A percentile compares a stretch with the other conserved stretches of the same genome.
Conservation (phyloP, 2,888 invertebrate species). For the Drosophila subquinaria region DNA sequence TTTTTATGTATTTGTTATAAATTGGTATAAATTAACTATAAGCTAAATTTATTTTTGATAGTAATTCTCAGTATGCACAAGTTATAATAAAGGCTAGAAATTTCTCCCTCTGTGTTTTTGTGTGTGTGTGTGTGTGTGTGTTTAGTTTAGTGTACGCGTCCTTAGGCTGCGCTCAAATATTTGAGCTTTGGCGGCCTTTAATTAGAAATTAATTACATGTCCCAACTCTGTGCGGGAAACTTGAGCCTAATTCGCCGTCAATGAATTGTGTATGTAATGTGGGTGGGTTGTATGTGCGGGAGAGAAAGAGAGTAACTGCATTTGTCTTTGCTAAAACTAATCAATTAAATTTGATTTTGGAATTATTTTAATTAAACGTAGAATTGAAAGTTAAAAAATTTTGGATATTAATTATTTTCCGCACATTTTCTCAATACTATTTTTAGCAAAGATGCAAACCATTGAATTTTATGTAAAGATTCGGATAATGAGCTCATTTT, state of each 20-base stretch:
- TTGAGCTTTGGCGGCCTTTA: conserved; percentile 50
- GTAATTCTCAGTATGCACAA: not conserved
- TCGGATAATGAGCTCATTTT: too few relatives aligned
- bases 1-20: too few relatives aligned
- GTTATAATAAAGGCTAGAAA: not conserved
- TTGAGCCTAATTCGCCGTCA: conserved; percentile 2
- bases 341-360: too few relatives aligned
- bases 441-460: too few relatives aligned
- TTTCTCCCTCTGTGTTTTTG: conserved; percentile 4
- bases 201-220: conserved; percentile 60
- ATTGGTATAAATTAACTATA: too few relatives aligned
- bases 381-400: too few relatives aligned
- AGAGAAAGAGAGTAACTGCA: not conserved
- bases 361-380: too few relatives aligned
- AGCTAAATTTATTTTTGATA: not conserved
- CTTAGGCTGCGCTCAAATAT: conserved; percentile 11
- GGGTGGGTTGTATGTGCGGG: not conserved
- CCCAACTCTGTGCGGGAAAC: conserved; percentile 17
- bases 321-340: not conserved
- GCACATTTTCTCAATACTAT: too few relatives aligned
- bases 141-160: conserved; percentile 1
- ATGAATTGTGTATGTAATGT: conserved; percentile 3
- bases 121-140: conserved; percentile 2
- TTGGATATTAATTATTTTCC: too few relatives aligned
- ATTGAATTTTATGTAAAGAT: too few relatives aligned